Conservation (phyloP, 2,888 invertebrate species). For the Drosophila hamatofila region DNA sequence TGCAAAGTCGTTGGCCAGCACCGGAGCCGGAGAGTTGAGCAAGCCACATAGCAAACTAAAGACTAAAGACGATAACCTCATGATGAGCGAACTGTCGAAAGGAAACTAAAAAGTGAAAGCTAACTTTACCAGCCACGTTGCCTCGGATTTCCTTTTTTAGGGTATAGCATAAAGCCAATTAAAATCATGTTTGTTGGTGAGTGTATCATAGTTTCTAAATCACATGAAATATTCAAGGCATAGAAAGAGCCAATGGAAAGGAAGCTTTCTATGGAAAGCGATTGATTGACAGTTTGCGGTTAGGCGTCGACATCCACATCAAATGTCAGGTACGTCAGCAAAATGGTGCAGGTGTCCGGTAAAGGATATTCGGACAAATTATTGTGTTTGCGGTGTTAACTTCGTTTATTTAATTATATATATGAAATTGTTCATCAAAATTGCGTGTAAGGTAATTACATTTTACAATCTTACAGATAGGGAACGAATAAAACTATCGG, state of each 20-base stretch:
- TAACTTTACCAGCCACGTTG: constrained; percentile 22
- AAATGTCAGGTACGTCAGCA: constrained; percentile 24
- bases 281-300: constrained; percentile 82
- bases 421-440: constrained; percentile 71
- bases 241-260: constrained; percentile 29
- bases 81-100: constrained; percentile 50
- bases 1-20: constrained; percentile 88
- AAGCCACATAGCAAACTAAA: constrained; percentile 87
- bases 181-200: constrained; percentile 44
- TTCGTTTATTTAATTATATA: constrained; percentile 74
- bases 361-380: constrained; percentile 20
- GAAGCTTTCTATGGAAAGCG: background rate
- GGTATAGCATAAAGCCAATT: constrained; percentile 56
- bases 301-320: constrained; percentile 54
- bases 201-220: constrained; percentile 20
- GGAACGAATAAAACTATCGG: constrained; percentile 14
- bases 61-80: constrained; percentile 53
- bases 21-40: constrained; percentile 16
- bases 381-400: constrained; percentile 69
- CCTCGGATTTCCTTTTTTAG: constrained; percentile 31
- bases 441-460: constrained; percentile 74
- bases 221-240: constrained; percentile 69
- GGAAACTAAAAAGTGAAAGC: constrained; percentile 60
- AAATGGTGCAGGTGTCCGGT: constrained; percentile 66
- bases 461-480: constrained; percentile 67